Percentiles rank a stretch among this genome's conserved stretches.
phyloP scores from a whole-genome alignment of 2,888 invertebrate species.

The Drosophila prolongata region DNA sequence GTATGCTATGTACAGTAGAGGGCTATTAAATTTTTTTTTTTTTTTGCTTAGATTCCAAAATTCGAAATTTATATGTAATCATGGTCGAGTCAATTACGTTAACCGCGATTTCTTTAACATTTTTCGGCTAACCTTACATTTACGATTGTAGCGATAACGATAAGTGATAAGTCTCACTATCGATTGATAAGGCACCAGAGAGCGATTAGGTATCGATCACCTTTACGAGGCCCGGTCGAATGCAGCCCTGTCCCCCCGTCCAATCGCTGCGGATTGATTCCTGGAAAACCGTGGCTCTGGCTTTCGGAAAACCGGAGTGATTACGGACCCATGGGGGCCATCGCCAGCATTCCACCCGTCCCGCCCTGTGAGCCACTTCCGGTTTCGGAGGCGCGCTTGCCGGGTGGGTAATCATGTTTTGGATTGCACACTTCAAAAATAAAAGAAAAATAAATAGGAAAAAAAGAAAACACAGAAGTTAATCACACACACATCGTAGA shows the following conservation, averaged over 20 bases:
- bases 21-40: neutral
- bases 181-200: constrained; percentile 17
- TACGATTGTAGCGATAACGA: constrained; percentile 16
- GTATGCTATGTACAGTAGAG: constrained; percentile 21
- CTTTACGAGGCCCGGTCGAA: constrained; percentile 21
- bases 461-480: neutral
- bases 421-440: constrained; percentile 20
- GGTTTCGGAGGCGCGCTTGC: constrained; percentile 13
- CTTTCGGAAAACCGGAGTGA: constrained; percentile 2
- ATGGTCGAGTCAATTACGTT: constrained; percentile 31
- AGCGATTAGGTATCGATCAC: constrained; percentile 28
- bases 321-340: neutral
- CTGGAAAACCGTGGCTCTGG: constrained; percentile 28
- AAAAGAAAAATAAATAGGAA: neutral
- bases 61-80: neutral
- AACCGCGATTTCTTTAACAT: constrained; percentile 4
- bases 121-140: constrained; percentile 3
- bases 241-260: constrained; percentile 4
- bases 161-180: constrained; percentile 11
- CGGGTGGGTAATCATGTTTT: constrained; percentile 37
- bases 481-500: constrained; percentile 23
- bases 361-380: constrained; percentile 7
- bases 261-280: neutral
- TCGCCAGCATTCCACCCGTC: constrained; percentile 13
- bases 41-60: constrained; percentile 15